Base-by-base conservation (phyloP, 1,140 invertebrate species). In the Trachymyrmex cornetzi region DNA sequence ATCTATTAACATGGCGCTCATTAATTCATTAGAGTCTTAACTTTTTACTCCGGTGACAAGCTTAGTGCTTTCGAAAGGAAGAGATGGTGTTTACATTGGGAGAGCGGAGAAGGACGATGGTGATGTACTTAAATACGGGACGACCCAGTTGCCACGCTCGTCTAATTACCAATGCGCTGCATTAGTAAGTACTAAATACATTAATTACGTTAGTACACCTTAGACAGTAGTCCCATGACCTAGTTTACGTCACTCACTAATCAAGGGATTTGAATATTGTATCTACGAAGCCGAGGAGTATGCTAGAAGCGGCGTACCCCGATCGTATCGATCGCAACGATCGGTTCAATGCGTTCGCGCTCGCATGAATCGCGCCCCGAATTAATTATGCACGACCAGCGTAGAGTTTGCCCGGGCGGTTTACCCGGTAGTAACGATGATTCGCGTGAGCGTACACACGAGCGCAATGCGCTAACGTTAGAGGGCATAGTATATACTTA, bases 321-420 rank as follows among this genome's bases (percentile, higher is more conserved):
- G 79, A 74, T 84, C 69, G 55, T 34, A 61, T 82, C 80, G 80
- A 82, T 82, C 67, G 34, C 24, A 24, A 24, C 67, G 67, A 74
- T 61, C 67, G 38, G 67, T 74, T 14, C 67, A 69, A 57, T 81
- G 79, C 79, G 80, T 61, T 38, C 55, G 55, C 79, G 66, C 53
- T 82, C 50, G 77, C 61, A 80, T 30, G 24, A 67, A 71, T 50
- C 67, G 55, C 38, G 22, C 22, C 34, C 24, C 57, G 27, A 75
- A 84, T 84, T 84, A 84, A 84, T 84, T 75, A 84, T 84, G 80
- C 80, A 61, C 80, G 80, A 74, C 69, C 34, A 74, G 69, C 55
- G 69, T 50, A 27, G 55, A 75, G 80, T 84, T 84, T 84, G 44
- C 69, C 55, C 55, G 53, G 30, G 19, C 27, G 77, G 66, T 57